Evolutionary conservation across 23 tunicate species (phyloP).

Genomic region (Clavelina lepadiformis): DNA sequence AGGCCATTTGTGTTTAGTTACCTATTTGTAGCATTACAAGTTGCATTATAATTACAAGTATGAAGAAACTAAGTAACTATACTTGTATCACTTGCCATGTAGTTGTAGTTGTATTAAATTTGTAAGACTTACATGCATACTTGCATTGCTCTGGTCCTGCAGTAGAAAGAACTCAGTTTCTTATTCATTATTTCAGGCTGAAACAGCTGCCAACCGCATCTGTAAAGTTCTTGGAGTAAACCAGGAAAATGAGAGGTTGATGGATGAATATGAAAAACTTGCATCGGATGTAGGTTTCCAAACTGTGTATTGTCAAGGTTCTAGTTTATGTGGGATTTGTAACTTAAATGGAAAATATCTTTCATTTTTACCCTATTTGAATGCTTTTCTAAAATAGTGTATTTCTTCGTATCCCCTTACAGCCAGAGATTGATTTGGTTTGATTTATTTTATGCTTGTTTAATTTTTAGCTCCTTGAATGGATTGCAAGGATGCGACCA

Average conservation of each 20-base stretch:
- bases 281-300: conserved; percentile 90
- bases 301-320: background rate
- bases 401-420: background rate
- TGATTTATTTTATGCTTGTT: background rate
- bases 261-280: conserved; percentile 99
- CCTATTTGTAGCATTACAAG: too few species aligned
- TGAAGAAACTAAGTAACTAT: too few species aligned
- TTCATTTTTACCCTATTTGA: background rate
- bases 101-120: too few species aligned
- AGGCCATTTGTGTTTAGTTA: too few species aligned
- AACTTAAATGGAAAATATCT: background rate
- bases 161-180: too few species aligned
- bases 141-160: too few species aligned
- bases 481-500: conserved; percentile 95
- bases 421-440: background rate
- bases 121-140: too few species aligned
- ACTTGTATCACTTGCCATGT: too few species aligned
- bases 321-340: background rate
- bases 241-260: conserved; percentile 96
- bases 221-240: conserved; percentile 95
- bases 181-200: too few species aligned
- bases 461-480: conserved; percentile 70
- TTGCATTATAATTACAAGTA: too few species aligned
- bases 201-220: conserved; percentile 99
- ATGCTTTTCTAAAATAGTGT: background rate